Conservation (phyloP, 1,140 invertebrate species). For the Temnothorax nylanderi region DNA sequence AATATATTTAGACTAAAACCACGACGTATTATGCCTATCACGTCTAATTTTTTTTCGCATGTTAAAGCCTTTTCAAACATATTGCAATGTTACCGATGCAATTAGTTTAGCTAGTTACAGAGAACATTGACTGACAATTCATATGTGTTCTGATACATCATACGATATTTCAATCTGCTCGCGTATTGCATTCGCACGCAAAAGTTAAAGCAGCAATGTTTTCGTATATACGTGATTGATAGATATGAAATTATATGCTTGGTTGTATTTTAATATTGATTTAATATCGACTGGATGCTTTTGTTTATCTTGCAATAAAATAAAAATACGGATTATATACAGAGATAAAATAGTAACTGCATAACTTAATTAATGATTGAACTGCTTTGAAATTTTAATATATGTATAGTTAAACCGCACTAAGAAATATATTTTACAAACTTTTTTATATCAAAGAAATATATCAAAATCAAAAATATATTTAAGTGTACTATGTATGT, state of each 20-base stretch:
- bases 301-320: not conserved
- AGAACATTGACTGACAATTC: not conserved
- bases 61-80: not conserved
- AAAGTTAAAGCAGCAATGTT: not conserved
- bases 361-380: not conserved
- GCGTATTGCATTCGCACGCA: not conserved
- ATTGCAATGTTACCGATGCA: not conserved
- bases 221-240: not conserved
- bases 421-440: not conserved
- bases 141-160: no score
- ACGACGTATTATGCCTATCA: no score
- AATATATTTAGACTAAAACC: no score
- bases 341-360: not conserved
- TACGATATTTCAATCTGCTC: not conserved
- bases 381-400: not conserved
- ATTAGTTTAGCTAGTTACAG: not conserved
- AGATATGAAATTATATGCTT: not conserved
- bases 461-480: not conserved
- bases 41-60: no score
- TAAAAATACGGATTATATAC: not conserved
- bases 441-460: not conserved
- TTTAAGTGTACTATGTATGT: conserved; percentile 20
- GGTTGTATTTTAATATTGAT: not conserved
- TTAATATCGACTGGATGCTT: not conserved
- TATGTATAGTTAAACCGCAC: not conserved